Percentiles rank a stretch among this genome's conserved stretches.
These are phyloP conservation scores for Arion vulgaris DNA, from an alignment of 1,140 invertebrate genomes.

Conservation along the genomic window DNA sequence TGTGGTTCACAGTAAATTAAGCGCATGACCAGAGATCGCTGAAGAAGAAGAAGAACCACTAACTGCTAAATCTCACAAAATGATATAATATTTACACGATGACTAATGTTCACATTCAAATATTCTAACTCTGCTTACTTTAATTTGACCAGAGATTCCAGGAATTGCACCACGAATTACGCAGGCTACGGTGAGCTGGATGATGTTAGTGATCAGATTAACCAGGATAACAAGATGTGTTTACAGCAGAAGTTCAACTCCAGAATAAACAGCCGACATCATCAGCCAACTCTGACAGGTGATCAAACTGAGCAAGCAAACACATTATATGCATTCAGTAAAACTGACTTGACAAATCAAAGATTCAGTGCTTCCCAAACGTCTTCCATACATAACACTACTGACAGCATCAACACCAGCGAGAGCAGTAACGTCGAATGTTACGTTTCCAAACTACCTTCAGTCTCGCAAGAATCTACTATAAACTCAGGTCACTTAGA, in stretches of 20 bases:
- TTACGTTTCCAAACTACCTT: background rate
- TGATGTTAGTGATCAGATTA: background rate
- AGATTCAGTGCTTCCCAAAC: background rate
- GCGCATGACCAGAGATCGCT: too few relatives aligned
- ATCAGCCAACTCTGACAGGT: background rate
- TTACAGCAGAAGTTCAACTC: background rate
- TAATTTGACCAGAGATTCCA: background rate
- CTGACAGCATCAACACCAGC: conserved; percentile 18
- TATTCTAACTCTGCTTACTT: too few relatives aligned
- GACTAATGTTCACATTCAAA: too few relatives aligned
- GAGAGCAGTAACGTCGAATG: conserved; percentile 8
- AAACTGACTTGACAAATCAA: background rate
- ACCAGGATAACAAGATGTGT: background rate
- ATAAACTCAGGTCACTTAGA: background rate
- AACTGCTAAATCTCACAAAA: too few relatives aligned
- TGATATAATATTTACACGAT: too few relatives aligned
- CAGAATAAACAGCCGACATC: background rate
- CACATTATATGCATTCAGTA: background rate
- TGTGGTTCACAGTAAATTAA: too few relatives aligned
- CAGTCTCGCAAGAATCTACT: background rate
- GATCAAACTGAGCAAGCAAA: background rate
- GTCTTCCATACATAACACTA: background rate
- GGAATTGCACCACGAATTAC: background rate
- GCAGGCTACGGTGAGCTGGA: background rate
- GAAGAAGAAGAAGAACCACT: too few relatives aligned